Evolutionary conservation across 2,113 vertebrate genomes (phyloP).

Genomic region (Globicephala melas): DNA sequence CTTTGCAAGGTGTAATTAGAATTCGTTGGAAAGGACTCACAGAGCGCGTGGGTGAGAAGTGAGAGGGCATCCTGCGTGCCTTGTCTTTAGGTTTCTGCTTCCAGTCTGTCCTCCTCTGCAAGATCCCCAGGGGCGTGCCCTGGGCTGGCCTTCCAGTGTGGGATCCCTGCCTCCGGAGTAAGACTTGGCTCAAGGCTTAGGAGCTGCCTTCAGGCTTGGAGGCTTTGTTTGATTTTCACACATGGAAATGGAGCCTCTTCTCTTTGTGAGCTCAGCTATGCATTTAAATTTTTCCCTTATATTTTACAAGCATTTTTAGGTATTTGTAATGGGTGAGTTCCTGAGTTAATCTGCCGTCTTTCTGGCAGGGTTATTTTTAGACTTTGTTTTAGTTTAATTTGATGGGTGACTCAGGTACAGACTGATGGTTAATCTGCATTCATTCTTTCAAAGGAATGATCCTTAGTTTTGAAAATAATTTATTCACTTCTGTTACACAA

Average conservation of each 20-base stretch:
- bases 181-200: background rate
- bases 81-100: background rate
- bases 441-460: background rate
- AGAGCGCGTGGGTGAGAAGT: background rate
- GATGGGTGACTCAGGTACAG: background rate
- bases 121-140: background rate
- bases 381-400: background rate
- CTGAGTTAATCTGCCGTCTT: background rate
- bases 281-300: background rate
- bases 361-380: background rate
- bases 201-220: background rate
- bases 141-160: background rate
- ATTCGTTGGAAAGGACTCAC: background rate
- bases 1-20: background rate
- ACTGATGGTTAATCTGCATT: background rate
- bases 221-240: background rate
- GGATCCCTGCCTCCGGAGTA: no score
- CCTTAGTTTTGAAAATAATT: background rate
- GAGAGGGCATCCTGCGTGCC: background rate
- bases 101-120: background rate
- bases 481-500: background rate
- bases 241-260: background rate
- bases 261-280: background rate
- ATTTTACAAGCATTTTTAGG: fast-evolving
- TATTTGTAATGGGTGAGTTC: no score